These are phyloP conservation scores for Cephus pygmeus DNA, from an alignment of 2,888 invertebrate species.

Conservation along the genomic window DNA sequence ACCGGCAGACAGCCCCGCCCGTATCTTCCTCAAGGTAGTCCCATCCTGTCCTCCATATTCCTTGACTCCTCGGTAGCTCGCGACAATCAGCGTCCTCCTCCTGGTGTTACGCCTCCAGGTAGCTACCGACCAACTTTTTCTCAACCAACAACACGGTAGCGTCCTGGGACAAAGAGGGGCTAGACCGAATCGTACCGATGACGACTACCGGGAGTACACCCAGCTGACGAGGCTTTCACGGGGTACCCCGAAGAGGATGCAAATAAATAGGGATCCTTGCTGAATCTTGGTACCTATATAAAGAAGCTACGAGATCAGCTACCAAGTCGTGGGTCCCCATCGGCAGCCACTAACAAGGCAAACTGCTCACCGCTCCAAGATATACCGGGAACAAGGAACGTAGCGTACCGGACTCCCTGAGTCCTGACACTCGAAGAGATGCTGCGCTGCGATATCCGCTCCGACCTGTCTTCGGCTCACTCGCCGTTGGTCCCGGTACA, in stretches of 20 bases:
- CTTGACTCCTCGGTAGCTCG: neutral
- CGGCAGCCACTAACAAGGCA: conserved; percentile 60
- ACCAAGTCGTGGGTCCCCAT: conserved; percentile 40
- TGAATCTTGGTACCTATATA: neutral
- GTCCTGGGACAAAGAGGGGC: neutral
- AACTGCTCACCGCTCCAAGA: conserved; percentile 15
- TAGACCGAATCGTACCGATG: neutral
- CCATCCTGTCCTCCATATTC: neutral
- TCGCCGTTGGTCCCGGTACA: conserved; percentile 26
- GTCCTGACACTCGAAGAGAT: conserved; percentile 58
- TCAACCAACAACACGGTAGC: neutral
- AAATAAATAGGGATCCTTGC: neutral
- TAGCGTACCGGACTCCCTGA: conserved; percentile 43
- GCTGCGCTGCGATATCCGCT: conserved; percentile 55
- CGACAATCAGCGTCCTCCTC: neutral
- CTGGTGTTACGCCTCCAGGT: neutral
- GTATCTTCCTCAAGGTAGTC: conserved; percentile 29
- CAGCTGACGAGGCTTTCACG: neutral
- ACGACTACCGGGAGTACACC: neutral
- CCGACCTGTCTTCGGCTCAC: conserved; percentile 40
- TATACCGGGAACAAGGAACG: conserved; percentile 35
- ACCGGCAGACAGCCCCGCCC: conserved; percentile 58
- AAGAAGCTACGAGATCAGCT: neutral
- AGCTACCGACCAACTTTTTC: neutral
- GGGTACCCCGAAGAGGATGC: neutral